phyloP scores from a whole-genome alignment of 92 coral and sea anemone species.

The Porites evermanni region DNA sequence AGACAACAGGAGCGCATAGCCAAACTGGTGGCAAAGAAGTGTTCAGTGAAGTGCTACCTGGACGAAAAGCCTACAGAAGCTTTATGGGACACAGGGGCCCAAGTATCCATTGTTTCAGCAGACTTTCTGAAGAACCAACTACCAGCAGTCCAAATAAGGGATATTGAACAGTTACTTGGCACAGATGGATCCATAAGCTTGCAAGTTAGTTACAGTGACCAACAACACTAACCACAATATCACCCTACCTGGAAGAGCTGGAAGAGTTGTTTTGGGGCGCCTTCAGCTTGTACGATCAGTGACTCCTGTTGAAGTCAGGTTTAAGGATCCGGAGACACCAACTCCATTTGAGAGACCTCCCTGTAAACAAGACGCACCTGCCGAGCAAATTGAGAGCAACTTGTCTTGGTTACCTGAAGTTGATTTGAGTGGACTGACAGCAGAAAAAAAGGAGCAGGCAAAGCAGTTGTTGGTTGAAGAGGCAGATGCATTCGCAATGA shows the following conservation, averaged over 20 bases:
- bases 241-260: slow-evolving; percentile 4
- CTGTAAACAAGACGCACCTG: too few species aligned
- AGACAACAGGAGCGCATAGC: slow-evolving; percentile 62
- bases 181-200: slow-evolving; percentile 22
- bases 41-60: slow-evolving; percentile 56
- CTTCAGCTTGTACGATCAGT: slow-evolving; percentile 16
- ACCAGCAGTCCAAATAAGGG: slow-evolving; percentile 40
- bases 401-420: neutral
- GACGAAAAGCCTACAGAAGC: slow-evolving; percentile 44
- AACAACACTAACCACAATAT: slow-evolving; percentile 5
- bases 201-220: slow-evolving; percentile 52
- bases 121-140: slow-evolving; percentile 37
- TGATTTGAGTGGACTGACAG: neutral
- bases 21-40: slow-evolving; percentile 51
- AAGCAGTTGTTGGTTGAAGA: neutral
- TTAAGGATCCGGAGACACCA: too few species aligned
- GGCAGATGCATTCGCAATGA: neutral
- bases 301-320: too few species aligned
- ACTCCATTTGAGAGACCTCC: too few species aligned
- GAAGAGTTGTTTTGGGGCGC: slow-evolving; percentile 27
- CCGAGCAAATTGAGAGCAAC: too few species aligned
- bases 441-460: too few species aligned
- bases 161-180: slow-evolving; percentile 57
- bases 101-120: slow-evolving; percentile 64
- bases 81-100: slow-evolving; percentile 86